Evolutionary conservation across 2,113 vertebrate genomes (phyloP), one percentile per base, ranked within the genome.

Genomic region (Entelurus aequoreus): DNA sequence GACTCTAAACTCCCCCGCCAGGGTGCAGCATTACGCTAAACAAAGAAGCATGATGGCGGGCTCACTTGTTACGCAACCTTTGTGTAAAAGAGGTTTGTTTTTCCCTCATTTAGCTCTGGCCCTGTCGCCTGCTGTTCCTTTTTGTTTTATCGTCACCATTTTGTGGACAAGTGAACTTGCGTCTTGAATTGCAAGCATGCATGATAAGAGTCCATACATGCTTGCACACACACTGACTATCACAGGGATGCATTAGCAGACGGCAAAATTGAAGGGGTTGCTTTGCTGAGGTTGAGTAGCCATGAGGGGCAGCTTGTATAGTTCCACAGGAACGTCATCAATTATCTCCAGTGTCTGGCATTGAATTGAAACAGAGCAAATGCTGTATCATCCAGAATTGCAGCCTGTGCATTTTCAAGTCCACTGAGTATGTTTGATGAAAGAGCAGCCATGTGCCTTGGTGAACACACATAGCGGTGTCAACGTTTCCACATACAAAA

Each of bases 391-490:
- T 77, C 66, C 77, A 75, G 78, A 85, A 81, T 69, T 78, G 79
- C 76, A 68, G 71, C 75, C 75, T 74, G 76, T 77, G 68, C 72
- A 80, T 81, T 80, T 84, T 84, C 70, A 72, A 71, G 71, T 80
- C 70, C 73, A 74, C 60, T 75, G 78, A 80, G 71, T 81, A 70
- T 73, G 84, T 81, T 87, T 62, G 65, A 65, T 61, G 54, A 80
- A 76, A 81, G 80, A 84, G 76, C 82, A 78, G 84, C 75, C 82
- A 80, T 84, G 88, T 91, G 89, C 88, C 89, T 91, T 90, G 88
- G 74, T 88, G 71, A 84, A 84, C 73, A 83, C 74, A 85, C 77
- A 72, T 74, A 57, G 76, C 14, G 67, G 12, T 19, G 65, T 71
- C 69, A 69, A 62, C 42, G 42, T 5, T 10, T 28, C 28, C 28